Percentiles rank a stretch among this genome's conserved stretches.
Conservation (phyloP, 2,797 vertebrate species). For the Denticeps clupeoides region DNA sequence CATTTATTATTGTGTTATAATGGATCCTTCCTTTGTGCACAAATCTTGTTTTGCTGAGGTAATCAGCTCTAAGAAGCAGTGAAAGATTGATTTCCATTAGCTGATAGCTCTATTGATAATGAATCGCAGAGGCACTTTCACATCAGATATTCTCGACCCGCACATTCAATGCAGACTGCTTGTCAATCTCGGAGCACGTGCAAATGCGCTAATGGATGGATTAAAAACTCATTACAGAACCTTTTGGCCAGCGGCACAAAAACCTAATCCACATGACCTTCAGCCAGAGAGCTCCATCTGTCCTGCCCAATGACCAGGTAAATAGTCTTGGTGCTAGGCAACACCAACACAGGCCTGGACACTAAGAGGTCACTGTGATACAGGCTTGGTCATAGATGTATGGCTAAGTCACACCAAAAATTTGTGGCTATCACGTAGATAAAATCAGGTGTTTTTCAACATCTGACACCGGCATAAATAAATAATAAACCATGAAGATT, state of each 20-base stretch:
- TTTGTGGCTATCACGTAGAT: no score
- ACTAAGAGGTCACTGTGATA: no score
- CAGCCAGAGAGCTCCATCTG: constrained; percentile 28
- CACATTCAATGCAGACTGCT: constrained; percentile 36
- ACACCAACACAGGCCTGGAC: neutral
- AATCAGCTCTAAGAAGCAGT: neutral
- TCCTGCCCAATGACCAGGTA: constrained; percentile 12
- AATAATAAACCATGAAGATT: neutral
- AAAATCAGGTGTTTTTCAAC: no score
- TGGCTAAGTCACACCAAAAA: no score
- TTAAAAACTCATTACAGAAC: constrained; percentile 51
- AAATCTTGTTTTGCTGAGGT: neutral
- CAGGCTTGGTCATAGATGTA: no score
- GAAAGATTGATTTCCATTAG: constrained; percentile 45
- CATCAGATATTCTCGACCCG: constrained; percentile 40
- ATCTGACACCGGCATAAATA: no score
- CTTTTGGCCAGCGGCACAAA: constrained; percentile 14
- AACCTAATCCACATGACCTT: constrained; percentile 38
- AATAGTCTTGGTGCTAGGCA: neutral
- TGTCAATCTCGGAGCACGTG: constrained; percentile 52
- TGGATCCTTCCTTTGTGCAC: no score
- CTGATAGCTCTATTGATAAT: constrained; percentile 29
- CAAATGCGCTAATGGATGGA: constrained; percentile 45
- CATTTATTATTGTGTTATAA: no score
- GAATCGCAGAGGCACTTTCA: constrained; percentile 32